Percentiles rank a stretch among this genome's conserved stretches.
phyloP scores from a whole-genome alignment of 1,140 invertebrate species.

The Sitophilus oryzae region DNA sequence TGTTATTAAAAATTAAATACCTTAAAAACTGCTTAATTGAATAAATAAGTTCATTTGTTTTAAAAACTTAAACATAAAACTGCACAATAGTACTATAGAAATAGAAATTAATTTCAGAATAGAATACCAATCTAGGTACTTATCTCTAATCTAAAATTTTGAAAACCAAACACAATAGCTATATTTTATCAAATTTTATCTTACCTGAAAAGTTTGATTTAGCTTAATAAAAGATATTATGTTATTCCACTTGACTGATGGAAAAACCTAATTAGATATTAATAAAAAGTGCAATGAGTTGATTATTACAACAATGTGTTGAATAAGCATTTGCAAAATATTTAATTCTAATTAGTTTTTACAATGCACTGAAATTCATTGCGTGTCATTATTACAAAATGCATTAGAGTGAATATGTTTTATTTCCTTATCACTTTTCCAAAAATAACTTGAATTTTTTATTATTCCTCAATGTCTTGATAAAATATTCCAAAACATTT shows the following conservation, averaged over 20 bases:
- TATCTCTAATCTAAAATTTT: background rate
- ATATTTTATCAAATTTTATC: background rate
- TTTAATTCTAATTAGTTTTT: slow-evolving; percentile 7
- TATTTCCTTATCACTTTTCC: slow-evolving; percentile 7
- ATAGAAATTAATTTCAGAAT: background rate
- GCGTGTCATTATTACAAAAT: slow-evolving; percentile 7
- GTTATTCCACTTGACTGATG: slow-evolving; percentile 2
- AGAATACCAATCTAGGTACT: background rate
- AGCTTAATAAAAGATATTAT: background rate
- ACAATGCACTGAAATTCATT: slow-evolving; percentile 10
- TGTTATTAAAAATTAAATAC: no score
- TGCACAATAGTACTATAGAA: background rate
- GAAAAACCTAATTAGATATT: slow-evolving; percentile 15
- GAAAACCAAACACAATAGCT: background rate
- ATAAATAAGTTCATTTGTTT: no score
- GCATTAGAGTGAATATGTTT: background rate
- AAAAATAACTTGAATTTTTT: slow-evolving; percentile 5
- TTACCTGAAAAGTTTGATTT: slow-evolving; percentile 15
- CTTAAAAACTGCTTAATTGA: no score
- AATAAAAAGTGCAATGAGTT: slow-evolving; percentile 15
- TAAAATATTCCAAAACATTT: slow-evolving; percentile 3
- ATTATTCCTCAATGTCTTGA: background rate
- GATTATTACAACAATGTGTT: slow-evolving; percentile 19
- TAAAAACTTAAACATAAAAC: no score
- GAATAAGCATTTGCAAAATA: slow-evolving; percentile 18